These are phyloP conservation scores for Gallirallus australis DNA, from an alignment of 2,797 vertebrate species.

Conservation along the genomic window DNA sequence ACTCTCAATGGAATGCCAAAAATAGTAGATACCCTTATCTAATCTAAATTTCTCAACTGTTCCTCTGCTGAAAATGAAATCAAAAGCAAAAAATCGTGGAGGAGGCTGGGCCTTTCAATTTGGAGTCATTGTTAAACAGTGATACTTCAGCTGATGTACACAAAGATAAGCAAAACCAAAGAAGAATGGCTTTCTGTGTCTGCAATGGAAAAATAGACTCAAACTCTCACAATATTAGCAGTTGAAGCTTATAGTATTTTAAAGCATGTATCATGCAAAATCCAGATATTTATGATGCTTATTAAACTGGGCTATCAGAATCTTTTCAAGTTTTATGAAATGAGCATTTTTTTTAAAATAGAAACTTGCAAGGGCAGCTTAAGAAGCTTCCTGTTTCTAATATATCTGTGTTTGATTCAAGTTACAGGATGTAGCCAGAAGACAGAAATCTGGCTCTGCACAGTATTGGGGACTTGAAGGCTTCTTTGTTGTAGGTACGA, in stretches of 20 bases:
- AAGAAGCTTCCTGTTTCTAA: neutral
- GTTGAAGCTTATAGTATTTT: neutral
- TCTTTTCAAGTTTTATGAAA: neutral
- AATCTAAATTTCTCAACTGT: neutral
- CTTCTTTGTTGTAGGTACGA: conserved; percentile 70
- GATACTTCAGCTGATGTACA: neutral
- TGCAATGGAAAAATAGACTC: neutral
- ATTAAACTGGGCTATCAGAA: neutral
- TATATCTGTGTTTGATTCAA: conserved; percentile 38
- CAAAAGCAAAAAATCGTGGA: neutral
- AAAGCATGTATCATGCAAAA: neutral
- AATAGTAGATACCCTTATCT: neutral
- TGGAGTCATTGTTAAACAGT: neutral
- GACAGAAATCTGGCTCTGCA: conserved; percentile 38
- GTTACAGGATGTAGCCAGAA: conserved; percentile 71
- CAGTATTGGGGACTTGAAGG: conserved; percentile 72
- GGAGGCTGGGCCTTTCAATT: neutral
- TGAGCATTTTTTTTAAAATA: neutral
- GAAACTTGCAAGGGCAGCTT: neutral
- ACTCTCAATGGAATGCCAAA: neutral
- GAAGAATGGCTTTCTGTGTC: neutral
- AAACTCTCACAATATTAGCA: neutral
- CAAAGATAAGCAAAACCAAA: neutral
- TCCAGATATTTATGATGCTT: neutral
- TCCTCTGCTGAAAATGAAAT: neutral